Conservation (phyloP, 2,797 vertebrate genomes). For the Chromis chromis region DNA sequence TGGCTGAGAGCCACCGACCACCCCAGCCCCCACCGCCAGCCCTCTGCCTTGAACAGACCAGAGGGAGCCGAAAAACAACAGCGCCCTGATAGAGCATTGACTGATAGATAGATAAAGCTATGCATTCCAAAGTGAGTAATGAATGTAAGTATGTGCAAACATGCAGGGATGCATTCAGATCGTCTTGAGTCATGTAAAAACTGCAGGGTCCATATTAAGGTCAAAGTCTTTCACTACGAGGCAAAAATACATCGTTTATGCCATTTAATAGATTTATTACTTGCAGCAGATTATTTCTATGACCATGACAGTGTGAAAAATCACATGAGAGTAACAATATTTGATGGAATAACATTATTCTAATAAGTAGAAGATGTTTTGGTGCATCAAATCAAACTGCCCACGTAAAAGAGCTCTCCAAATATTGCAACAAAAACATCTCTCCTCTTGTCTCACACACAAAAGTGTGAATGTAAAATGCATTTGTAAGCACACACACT, state of each 20-base stretch:
- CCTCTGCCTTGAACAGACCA: constrained; percentile 17
- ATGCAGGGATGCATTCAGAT: constrained; percentile 58
- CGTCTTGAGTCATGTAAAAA: constrained; percentile 44
- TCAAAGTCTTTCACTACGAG: neutral
- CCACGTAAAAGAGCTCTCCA: neutral
- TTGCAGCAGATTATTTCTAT: neutral
- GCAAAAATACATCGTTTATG: constrained; percentile 2
- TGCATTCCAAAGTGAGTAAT: constrained; percentile 73
- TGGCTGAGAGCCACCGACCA: constrained; percentile 19
- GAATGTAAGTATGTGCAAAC: constrained; percentile 60
- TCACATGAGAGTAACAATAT: neutral
- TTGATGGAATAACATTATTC: constrained; percentile 12
- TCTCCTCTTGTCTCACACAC: neutral
- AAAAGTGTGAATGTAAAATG: constrained; percentile 16
- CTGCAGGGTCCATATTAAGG: constrained; percentile 5
- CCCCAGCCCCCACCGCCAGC: neutral
- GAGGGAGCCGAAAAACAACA: constrained; percentile 56
- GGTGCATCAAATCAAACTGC: constrained; percentile 32
- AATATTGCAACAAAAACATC: neutral
- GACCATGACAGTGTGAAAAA: constrained; percentile 6
- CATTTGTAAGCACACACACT: constrained; percentile 13
- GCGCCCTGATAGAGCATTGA: constrained; percentile 46
- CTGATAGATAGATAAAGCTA: constrained; percentile 70
- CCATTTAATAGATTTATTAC: neutral
- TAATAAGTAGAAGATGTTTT: constrained; percentile 12